phyloP scores from a whole-genome alignment of 2,888 invertebrate species.

The Drosophila dives region DNA sequence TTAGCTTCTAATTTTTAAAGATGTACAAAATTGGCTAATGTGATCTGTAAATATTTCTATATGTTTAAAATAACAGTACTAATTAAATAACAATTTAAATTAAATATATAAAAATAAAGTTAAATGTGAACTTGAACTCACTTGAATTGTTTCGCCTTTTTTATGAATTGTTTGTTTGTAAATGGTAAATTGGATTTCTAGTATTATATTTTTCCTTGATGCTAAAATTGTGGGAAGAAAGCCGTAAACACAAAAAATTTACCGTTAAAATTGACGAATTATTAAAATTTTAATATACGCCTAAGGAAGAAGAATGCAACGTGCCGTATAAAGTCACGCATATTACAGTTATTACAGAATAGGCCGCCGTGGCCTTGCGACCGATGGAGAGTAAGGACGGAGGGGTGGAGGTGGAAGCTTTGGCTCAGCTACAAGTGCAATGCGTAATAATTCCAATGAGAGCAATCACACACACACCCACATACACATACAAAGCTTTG shows the following conservation, averaged over 20 bases:
- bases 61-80: neutral
- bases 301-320: constrained; percentile 7
- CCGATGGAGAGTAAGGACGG: neutral
- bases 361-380: constrained; percentile 37
- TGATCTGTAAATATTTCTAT: neutral
- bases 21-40: neutral
- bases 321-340: constrained; percentile 2
- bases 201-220: neutral
- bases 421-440: constrained; percentile 49
- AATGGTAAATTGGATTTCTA: constrained; percentile 23
- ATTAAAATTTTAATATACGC: neutral
- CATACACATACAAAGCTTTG: constrained; percentile 31
- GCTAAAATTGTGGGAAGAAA: constrained; percentile 20
- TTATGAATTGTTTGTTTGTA: constrained; percentile 3
- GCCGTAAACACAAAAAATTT: constrained; percentile 29
- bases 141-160: constrained; percentile 7
- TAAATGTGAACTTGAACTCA: constrained; percentile 4
- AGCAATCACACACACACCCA: constrained; percentile 24
- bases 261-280: constrained; percentile 17
- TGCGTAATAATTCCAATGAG: constrained; percentile 49
- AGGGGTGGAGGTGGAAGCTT: constrained; percentile 24
- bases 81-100: neutral
- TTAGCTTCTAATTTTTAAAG: neutral
- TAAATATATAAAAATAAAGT: neutral
- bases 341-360: constrained; percentile 20